Evolutionary conservation across 1,140 invertebrate species (phyloP).

Genomic region (Onthophagus taurus): DNA sequence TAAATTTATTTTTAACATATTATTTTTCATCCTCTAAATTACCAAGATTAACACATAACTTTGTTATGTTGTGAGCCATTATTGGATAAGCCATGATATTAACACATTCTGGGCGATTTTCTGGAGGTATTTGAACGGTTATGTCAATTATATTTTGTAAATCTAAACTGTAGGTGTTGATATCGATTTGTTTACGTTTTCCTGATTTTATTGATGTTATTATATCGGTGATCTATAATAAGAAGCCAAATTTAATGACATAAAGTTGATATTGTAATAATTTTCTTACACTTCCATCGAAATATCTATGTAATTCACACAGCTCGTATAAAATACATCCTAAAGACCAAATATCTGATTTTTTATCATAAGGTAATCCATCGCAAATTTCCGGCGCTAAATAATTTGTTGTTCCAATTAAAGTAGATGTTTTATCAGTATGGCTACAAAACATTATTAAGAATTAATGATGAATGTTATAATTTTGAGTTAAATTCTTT

Average conservation of each 20-base stretch:
- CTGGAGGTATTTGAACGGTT: slow-evolving; percentile 2
- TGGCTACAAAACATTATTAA: slow-evolving; percentile 25
- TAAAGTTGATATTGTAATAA: background rate
- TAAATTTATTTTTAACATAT: too few species aligned
- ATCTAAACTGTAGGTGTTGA: background rate
- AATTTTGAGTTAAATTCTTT: slow-evolving; percentile 9
- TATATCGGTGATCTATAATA: slow-evolving; percentile 3
- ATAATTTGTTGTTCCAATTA: slow-evolving; percentile 77
- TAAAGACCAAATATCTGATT: slow-evolving; percentile 78
- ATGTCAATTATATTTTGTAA: slow-evolving; percentile 3
- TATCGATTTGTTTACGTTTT: background rate
- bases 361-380: slow-evolving; percentile 60
- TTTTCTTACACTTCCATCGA: slow-evolving; percentile 42
- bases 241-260: background rate
- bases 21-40: too few species aligned
- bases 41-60: background rate
- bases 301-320: slow-evolving; percentile 47
- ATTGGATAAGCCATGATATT: background rate
- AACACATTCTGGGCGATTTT: background rate
- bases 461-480: background rate
- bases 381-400: slow-evolving; percentile 78
- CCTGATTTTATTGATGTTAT: slow-evolving; percentile 4
- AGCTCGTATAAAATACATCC: slow-evolving; percentile 77
- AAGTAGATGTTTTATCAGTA: slow-evolving; percentile 43
- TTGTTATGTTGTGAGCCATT: background rate